A percentile compares a stretch with the other conserved stretches of the same genome.
Evolutionary conservation across 2,888 invertebrate species (phyloP).

Genomic region (Suillia variegata): DNA sequence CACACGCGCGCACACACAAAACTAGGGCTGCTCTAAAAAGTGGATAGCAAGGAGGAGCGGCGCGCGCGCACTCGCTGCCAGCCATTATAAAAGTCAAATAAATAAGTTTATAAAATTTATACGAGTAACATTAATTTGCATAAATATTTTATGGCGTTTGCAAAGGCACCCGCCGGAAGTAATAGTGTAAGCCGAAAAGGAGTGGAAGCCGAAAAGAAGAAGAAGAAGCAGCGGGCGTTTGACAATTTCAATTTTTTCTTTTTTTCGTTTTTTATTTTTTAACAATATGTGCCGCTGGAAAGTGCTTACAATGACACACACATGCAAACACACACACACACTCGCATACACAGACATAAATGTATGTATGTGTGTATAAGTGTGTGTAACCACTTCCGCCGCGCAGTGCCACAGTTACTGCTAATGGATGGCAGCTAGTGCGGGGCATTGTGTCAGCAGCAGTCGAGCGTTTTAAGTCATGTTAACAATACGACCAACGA

Average conservation of each 20-base stretch:
- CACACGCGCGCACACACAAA: too few species aligned
- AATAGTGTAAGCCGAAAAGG: not conserved
- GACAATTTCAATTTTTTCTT: too few species aligned
- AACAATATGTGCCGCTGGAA: too few species aligned
- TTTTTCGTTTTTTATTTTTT: too few species aligned
- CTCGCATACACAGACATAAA: too few species aligned
- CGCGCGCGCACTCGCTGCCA: not conserved
- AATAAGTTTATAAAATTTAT: constrained; percentile 3
- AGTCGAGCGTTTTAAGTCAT: not conserved
- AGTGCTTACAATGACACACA: too few species aligned
- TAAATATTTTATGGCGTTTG: not conserved
- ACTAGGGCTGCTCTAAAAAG: too few species aligned
- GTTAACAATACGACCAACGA: not conserved
- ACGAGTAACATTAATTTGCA: not conserved
- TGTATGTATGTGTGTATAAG: too few species aligned
- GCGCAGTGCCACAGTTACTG: not conserved
- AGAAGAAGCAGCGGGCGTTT: too few species aligned
- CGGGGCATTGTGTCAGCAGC: not conserved
- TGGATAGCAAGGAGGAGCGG: too few species aligned
- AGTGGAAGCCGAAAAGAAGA: not conserved
- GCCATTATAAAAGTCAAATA: not conserved
- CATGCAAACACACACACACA: too few species aligned
- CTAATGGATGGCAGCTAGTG: not conserved
- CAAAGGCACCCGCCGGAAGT: not conserved
- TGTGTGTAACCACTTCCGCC: not conserved